Conservation (phyloP, 2,113 vertebrate species). For the Sinocyclocheilus anshuiensis region DNA sequence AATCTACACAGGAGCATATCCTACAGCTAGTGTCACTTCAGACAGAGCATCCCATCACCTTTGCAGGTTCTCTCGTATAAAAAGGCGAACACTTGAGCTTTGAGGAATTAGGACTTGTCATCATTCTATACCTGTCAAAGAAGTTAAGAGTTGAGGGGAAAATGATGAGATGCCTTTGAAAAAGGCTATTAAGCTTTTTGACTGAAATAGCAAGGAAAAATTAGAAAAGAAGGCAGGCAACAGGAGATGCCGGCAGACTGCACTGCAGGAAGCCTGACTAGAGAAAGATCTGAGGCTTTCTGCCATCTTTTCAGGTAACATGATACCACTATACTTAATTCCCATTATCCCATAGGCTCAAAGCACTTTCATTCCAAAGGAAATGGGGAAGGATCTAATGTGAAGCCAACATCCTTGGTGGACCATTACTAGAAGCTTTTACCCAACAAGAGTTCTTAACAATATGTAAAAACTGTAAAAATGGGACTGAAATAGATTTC, state of each 20-base stretch:
- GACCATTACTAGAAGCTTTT: conserved; percentile 23
- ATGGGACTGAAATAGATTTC: neutral
- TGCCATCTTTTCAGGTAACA: conserved; percentile 31
- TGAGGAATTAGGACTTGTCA: conserved; percentile 8
- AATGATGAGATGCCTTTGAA: neutral
- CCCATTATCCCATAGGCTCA: conserved; percentile 26
- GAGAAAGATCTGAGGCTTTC: conserved; percentile 35
- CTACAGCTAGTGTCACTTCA: conserved; percentile 17
- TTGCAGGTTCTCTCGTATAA: neutral
- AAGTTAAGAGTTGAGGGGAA: conserved; percentile 14
- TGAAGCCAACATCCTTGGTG: conserved; percentile 16
- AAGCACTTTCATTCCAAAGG: conserved; percentile 26
- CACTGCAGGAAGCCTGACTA: neutral
- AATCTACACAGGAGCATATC: conserved; percentile 7
- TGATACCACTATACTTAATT: conserved; percentile 16
- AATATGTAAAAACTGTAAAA: neutral
- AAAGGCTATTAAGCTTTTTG: conserved; percentile 16
- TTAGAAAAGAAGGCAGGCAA: neutral
- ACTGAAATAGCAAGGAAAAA: neutral
- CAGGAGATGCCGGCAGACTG: conserved; percentile 11
- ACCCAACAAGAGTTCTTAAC: neutral
- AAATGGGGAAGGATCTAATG: conserved; percentile 3
- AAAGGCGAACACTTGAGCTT: conserved; percentile 6
- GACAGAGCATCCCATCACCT: neutral
- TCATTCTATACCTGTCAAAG: conserved; percentile 27